Base-by-base conservation (phyloP, 1,140 invertebrate genomes). In the Drosophila orosa region DNA sequence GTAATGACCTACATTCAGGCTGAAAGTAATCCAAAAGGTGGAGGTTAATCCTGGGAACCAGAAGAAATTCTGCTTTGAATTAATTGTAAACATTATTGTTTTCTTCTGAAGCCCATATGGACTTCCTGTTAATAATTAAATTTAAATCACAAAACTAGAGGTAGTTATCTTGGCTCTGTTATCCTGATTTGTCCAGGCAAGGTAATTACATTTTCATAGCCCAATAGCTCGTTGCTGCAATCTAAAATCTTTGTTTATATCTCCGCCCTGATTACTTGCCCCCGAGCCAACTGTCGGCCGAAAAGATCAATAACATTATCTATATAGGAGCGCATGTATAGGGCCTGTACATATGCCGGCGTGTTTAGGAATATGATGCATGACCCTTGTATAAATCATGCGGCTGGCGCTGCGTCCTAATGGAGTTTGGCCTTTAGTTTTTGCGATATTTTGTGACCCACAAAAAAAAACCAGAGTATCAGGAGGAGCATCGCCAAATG, bases 371-470 rank as follows among this genome's bases (percentile, higher is more conserved):
- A 66, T 67, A 78, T 87, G 74, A 85, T 85, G 81, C 73, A 85
- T 74, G 69, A 48, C 80, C 47, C 58, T 37, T 58, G 72, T 78
- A 87, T 89, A 89, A 84, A 87, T 87, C 84, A 89, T 80, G 45
- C 55, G 58, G 65, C 80, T 54, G 57, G 71, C 74, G 72, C 52
- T 67, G 47, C 35, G 60, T 72, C 69, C 83, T 73, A 89, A 89
- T 80, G 72, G 62, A 87, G 76, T 80, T 82, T 72, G 67, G 67
- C 60, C 79, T 84, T 78, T 62, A 75, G 79, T 89, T 84, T 82
- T 89, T 89, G 40, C 60, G 56, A 56, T 22, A 82, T 72, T 82
- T 87, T 83, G 68, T 72, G 73, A 66, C 61, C 17, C 45, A 40
- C 37, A 50, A 44, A 67, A 68, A 15, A 59, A 10, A 33, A 47